A percentile compares a stretch with the other conserved stretches of the same genome.
Evolutionary conservation across 2,797 vertebrate genomes (phyloP).

Genomic region (Microcaecilia unicolor): DNA sequence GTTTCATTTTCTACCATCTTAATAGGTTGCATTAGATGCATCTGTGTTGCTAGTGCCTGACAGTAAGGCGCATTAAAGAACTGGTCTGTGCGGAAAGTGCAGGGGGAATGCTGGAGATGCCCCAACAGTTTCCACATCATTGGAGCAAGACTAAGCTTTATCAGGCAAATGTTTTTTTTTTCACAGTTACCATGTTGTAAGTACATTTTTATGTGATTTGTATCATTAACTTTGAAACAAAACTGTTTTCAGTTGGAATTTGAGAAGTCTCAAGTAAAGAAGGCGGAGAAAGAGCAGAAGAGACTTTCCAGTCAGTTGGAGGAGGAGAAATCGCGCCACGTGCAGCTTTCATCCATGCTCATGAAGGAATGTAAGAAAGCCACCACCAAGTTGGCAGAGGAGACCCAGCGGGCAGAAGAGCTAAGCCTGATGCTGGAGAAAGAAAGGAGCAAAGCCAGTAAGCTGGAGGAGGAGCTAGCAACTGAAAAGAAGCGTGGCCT

Average conservation of each 20-base stretch:
- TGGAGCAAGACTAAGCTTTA: too few species aligned
- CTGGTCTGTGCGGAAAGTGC: too few species aligned
- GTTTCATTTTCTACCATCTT: too few species aligned
- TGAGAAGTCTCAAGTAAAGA: constrained; percentile 76
- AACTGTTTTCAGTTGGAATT: constrained; percentile 74
- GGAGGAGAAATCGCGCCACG: constrained; percentile 80
- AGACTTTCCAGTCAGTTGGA: constrained; percentile 71
- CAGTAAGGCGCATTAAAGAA: too few species aligned
- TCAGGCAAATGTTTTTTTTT: too few species aligned
- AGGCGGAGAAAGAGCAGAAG: constrained; percentile 78
- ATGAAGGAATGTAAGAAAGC: constrained; percentile 84
- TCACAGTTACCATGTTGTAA: too few species aligned
- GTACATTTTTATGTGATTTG: too few species aligned
- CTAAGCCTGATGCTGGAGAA: constrained; percentile 69
- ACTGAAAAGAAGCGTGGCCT: constrained; percentile 60
- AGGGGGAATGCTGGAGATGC: too few species aligned
- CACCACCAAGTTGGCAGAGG: constrained; percentile 76
- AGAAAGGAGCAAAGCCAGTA: constrained; percentile 62
- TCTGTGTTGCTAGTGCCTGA: too few species aligned
- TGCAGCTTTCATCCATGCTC: constrained; percentile 79
- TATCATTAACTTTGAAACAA: too few species aligned
- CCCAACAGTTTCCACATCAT: too few species aligned
- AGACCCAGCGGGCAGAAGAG: constrained; percentile 72
- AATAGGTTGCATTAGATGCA: too few species aligned
- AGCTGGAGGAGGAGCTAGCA: constrained; percentile 65